Percentiles rank a stretch among this genome's conserved stretches.
Evolutionary conservation across 2,888 invertebrate species (phyloP).

Genomic region (Volucella zonaria): DNA sequence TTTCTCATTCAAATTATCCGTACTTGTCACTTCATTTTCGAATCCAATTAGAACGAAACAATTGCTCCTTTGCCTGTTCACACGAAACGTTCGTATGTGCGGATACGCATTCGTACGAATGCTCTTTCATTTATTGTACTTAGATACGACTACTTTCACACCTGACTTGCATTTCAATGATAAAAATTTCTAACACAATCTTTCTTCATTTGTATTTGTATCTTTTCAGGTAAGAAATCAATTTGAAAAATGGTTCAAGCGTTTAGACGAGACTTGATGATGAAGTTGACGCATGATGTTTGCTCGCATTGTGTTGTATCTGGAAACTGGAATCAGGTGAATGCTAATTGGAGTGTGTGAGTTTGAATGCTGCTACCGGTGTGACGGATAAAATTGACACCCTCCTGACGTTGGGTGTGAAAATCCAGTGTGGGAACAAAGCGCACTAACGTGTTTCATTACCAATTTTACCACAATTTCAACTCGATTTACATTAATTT

Average conservation of each 20-base stretch:
- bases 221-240: slow-evolving; percentile 70
- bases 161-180: slow-evolving; percentile 64
- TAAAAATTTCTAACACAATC: slow-evolving; percentile 21
- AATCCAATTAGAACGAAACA: slow-evolving; percentile 53
- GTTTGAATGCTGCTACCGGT: neutral
- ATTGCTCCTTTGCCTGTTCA: slow-evolving; percentile 2
- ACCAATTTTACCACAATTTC: slow-evolving; percentile 43
- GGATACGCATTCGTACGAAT: neutral
- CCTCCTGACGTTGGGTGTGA: slow-evolving; percentile 24
- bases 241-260: slow-evolving; percentile 45
- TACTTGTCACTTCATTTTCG: slow-evolving; percentile 56
- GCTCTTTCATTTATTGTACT: neutral
- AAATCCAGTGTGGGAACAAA: slow-evolving; percentile 31
- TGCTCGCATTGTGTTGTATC: slow-evolving; percentile 32
- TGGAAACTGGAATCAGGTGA: slow-evolving; percentile 29
- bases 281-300: slow-evolving; percentile 24
- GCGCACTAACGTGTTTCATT: slow-evolving; percentile 38
- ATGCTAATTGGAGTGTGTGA: slow-evolving; percentile 55
- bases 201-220: slow-evolving; percentile 29
- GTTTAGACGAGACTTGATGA: slow-evolving; percentile 33
- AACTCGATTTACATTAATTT: slow-evolving; percentile 62
- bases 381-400: slow-evolving; percentile 5
- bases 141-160: slow-evolving; percentile 31
- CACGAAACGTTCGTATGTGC: neutral
- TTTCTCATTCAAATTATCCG: slow-evolving; percentile 51